These are phyloP conservation scores for Temnothorax unifasciatus DNA, from an alignment of 2,888 invertebrate genomes.

Conservation along the genomic window DNA sequence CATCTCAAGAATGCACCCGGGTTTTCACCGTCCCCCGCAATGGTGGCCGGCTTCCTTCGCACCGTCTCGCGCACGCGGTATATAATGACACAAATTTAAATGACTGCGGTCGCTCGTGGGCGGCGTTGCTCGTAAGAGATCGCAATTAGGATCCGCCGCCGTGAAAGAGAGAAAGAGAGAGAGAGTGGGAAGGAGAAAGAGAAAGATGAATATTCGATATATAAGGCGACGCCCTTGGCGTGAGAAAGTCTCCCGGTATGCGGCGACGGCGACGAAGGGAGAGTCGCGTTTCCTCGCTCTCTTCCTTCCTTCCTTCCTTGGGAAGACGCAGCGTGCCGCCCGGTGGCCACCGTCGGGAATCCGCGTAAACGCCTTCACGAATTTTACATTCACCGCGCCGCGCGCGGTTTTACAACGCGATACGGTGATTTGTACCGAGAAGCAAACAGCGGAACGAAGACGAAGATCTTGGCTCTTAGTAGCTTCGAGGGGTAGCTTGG, in stretches of 20 bases:
- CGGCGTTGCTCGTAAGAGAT: conserved; percentile 76
- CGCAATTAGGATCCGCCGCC: conserved; percentile 76
- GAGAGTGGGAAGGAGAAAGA: neutral
- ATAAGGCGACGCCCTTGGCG: conserved; percentile 68
- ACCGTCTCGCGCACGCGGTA: conserved; percentile 61
- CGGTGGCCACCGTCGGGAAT: conserved; percentile 22
- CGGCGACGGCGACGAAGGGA: conserved; percentile 39
- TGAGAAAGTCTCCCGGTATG: conserved; percentile 78
- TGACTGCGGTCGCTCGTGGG: conserved; percentile 78
- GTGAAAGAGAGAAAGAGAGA: conserved; percentile 16
- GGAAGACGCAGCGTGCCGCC: conserved; percentile 59
- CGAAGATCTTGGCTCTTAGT: conserved; percentile 16
- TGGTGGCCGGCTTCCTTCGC: conserved; percentile 32
- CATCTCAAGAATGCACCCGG: neutral
- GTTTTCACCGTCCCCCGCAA: conserved; percentile 51
- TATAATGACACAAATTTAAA: conserved; percentile 81
- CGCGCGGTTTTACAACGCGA: conserved; percentile 14
- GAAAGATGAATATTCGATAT: conserved; percentile 18
- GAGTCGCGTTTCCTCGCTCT: conserved; percentile 65
- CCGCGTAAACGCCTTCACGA: conserved; percentile 40
- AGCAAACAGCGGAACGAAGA: conserved; percentile 44
- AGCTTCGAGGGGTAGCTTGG: conserved; percentile 1
- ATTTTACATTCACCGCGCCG: conserved; percentile 20
- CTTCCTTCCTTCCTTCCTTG: conserved; percentile 77
- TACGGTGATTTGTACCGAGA: conserved; percentile 12